Base-by-base conservation (phyloP, 2,888 invertebrate species). In the Tiphia femorata region DNA sequence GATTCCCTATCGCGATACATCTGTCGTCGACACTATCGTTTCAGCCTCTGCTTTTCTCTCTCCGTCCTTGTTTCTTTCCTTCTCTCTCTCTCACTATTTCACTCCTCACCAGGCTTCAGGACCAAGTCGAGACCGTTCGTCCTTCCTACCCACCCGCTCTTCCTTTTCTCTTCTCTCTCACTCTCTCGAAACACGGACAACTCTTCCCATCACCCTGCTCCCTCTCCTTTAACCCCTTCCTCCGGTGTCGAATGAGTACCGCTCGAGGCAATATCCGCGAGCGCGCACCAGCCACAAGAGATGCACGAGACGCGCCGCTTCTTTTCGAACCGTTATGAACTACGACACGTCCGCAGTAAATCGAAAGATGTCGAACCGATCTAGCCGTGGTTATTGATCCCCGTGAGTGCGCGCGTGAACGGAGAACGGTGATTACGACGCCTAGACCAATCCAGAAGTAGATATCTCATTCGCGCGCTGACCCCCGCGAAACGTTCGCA, bases 321-420 rank as follows among this genome's bases (percentile, higher is more conserved):
- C 60, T 58, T 58, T 58, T 60, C 59, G 49, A 53, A 65, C 62
- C 66, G 68, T 70, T 68, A 68, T 61, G 65, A 65, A 60, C 65
- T 60, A 58, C 60, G 69, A 69, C 63, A 69, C 55, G 67, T 59
- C 49, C 38, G 49, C 30, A 54, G 65, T 59, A 69, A 68, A 69
- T 68, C 48, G 57, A 43, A n/a, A 29, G 35, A 50, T 53, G 57
- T 62, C 65, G 58, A 58, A 68, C n/a, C 58, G 58, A 52, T 35
- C 49, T 35, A 20, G 43, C 48, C 38, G 41, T 41, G 55, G 49
- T 49, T 44, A 69, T 69, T 65, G 67, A 67, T 68, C 59, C n/a
- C n/a, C n/a, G n/a, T n/a, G n/a, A n/a, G n/a, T n/a, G n/a, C n/a
- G n/a, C n/a, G n/a, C n/a, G n/a, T n/a, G n/a, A n/a, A n/a, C n/a